A percentile compares a stretch with the other conserved stretches of the same genome.
These are phyloP conservation scores for Brachylomia viminalis DNA, from an alignment of 2,888 invertebrate genomes.

Conservation along the genomic window DNA sequence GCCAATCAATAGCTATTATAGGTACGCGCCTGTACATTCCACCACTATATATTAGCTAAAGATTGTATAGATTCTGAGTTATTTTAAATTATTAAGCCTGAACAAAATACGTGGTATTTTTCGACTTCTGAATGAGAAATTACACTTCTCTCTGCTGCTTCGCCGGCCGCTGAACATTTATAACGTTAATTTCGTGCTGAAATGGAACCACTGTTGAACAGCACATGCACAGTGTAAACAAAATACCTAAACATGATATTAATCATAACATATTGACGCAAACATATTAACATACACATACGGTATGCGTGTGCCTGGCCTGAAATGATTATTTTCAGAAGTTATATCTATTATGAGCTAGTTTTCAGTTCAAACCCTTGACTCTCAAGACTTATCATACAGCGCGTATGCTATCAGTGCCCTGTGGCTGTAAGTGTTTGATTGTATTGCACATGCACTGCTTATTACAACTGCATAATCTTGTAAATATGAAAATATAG, in stretches of 20 bases:
- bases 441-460: not conserved
- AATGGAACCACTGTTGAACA: not conserved
- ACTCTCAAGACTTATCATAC: constrained; percentile 14
- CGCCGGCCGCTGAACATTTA: not conserved
- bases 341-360: not conserved
- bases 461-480: not conserved
- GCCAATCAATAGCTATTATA: constrained; percentile 29
- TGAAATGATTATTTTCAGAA: not conserved
- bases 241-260: not conserved
- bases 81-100: not conserved
- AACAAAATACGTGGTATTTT: not conserved
- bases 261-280: not conserved
- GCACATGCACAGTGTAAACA: too few species aligned
- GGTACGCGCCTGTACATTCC: not conserved
- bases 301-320: not conserved
- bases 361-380: not conserved
- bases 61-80: too few species aligned
- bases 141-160: too few species aligned
- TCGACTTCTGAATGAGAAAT: not conserved
- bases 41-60: too few species aligned
- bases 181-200: not conserved
- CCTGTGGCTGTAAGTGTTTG: constrained; percentile 1
- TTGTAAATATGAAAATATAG: constrained; percentile 3
- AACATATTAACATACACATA: not conserved
- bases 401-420: constrained; percentile 16